Base-by-base conservation (phyloP, 2,113 vertebrate genomes). In the Pyxicephalus adspersus region DNA sequence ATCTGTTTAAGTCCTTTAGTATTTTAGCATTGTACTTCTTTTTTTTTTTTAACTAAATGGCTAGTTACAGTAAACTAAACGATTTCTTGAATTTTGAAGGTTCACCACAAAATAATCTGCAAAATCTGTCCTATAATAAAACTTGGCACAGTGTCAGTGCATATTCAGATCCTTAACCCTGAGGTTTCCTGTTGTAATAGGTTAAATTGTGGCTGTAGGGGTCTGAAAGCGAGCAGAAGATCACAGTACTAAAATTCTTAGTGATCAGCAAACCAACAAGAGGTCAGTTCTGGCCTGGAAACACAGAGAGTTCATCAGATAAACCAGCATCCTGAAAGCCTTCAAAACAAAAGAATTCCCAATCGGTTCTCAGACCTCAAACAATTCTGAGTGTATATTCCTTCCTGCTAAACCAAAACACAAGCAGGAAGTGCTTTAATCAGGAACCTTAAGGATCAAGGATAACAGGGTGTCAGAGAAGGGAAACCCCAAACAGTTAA, bases 371-470 rank as follows among this genome's bases (percentile, higher is more conserved):
- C 58, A 65, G 68, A 55, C 60, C 50, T 70, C 22, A 74, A 73
- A 74, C 50, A 38, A 65, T 81, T 81, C 79, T 38, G 26, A 64
- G 70, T 55, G 67, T 31, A 81, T 73, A 64, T 64, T 73, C 70
- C 57, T 74, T 81, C 79, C 68, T 73, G 70, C 45, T 38, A 50
- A 64, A 60, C 60, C 45, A 78, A 19, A 72, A 80, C 55, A 71
- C 20, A 64, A 72, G 34, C 34, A 61, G 66, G 78, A 80, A 80
- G 50, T 22, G 25, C 67, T 77, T 70, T 77, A 68, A 83, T 68
- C 55, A 55, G 64, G 65, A 50, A 45, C 52, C 22, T 29, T 63
- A 6, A 51, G 15, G 28, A 76, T 19, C 19, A 28, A 61, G 61
- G 77, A 38, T 60, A 45, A 28, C 25, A 28, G 25, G 58, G 58